Base-by-base conservation (phyloP, 2,888 invertebrate species). In the Nomada hirtipes region DNA sequence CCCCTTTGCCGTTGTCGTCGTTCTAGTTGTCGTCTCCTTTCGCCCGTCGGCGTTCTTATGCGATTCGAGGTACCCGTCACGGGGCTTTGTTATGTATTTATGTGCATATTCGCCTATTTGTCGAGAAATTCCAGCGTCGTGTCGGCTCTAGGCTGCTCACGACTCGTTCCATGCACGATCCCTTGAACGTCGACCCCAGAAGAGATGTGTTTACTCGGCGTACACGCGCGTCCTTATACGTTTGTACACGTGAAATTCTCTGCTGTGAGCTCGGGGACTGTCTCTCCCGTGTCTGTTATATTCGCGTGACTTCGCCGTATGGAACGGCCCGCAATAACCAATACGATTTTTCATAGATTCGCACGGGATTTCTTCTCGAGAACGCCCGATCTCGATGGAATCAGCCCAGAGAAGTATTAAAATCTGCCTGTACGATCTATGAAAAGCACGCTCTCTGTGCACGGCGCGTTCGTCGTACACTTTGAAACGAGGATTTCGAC, bases 91-190 rank as follows among this genome's bases (percentile, higher is more conserved):
- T 88, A 90, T 89, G 90, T 91, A 90, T 91, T 91, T 91, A 91
- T 91, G 91, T 88, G 90, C 91, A 91, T 90, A 91, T 91, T 91
- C 90, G 88, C 89, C 90, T 90, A 91, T 91, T 91, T 91, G 91
- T 91, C 90, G 90, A 90, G 91, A 90, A 91, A 91, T 91, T 91
- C 91, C 91, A 86, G 84, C 76, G 81, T 67, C 88, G 86, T 91
- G 91, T 91, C 87, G 89, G 86, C 86, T 91, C 89, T 89, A 88
- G 89, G 87, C 80, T 86, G 85, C 88, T 90, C 91, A 90, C 90
- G 90, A 90, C 86, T 89, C 86, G 86, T 71, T 87, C 84, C 86
- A 78, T 90, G 90, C 90, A 88, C 88, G 88, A 83, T 88, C 84
- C 79, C 79, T 80, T 88, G 89, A 90, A 86, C 88, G 83, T 89